Percentiles rank a stretch among this genome's conserved stretches.
phyloP scores from a whole-genome alignment of 2,113 vertebrate species.

The Thomomys bottae region DNA sequence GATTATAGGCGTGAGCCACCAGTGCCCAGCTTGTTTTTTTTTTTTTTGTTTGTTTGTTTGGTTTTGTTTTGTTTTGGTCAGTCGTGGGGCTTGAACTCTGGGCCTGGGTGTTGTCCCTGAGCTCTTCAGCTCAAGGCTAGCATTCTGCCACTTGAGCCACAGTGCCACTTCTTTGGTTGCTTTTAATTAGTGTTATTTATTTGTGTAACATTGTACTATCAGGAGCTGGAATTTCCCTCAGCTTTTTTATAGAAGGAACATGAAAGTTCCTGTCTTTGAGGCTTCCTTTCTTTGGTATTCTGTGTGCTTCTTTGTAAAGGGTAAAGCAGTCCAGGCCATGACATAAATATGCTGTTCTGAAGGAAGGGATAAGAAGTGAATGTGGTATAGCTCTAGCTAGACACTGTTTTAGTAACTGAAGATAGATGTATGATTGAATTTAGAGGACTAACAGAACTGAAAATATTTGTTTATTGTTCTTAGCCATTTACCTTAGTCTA shows the following conservation, averaged over 20 bases:
- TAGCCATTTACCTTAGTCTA: neutral
- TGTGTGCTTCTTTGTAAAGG: neutral
- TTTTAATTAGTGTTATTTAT: slow-evolving; percentile 20
- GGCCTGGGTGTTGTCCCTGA: too few species aligned
- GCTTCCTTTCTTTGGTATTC: neutral
- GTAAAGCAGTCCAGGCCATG: neutral
- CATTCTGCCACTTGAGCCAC: too few species aligned
- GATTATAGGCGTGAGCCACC: too few species aligned
- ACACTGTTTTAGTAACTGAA: neutral
- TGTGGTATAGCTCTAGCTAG: neutral
- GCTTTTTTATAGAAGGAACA: neutral
- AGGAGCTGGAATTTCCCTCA: slow-evolving; percentile 15
- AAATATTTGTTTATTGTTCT: neutral
- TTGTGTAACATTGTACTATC: neutral
- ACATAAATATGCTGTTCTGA: neutral
- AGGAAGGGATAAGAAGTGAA: slow-evolving; percentile 35
- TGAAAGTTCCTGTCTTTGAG: neutral
- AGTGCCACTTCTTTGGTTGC: too few species aligned
- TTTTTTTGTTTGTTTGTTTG: too few species aligned
- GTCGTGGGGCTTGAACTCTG: too few species aligned
- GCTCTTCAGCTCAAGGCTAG: too few species aligned
- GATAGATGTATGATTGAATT: neutral
- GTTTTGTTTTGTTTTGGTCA: too few species aligned
- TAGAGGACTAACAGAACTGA: neutral
- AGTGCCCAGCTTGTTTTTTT: too few species aligned